Evolutionary conservation across 2,113 vertebrate species (phyloP), one percentile per base, ranked within the genome.

Genomic region (Notothenia coriiceps): DNA sequence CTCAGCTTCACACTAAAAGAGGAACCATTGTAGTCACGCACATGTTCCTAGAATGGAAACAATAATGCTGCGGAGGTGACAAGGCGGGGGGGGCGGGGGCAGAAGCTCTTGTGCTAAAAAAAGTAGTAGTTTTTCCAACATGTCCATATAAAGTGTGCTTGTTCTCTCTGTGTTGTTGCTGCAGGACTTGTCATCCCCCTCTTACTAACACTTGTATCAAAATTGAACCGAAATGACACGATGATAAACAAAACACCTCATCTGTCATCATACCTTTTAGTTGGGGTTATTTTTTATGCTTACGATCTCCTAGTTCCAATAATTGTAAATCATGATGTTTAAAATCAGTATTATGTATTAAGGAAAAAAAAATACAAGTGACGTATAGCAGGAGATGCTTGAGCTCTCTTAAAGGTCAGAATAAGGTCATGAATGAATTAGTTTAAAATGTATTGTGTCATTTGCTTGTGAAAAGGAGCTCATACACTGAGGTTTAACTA

Each of bases 91-190:
- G n/a, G 18, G 4, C 5, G n/a, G 18, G 5, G 35, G 35, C 35
- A 40, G 35, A 40, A 5, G 59, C 33, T 69, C 77, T 70, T 40
- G 13, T 13, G 25, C 33, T 1, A 13, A 7, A 33, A 29, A 46
- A 3, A 50, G 2, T 4, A 7, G 15, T 40, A 17, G 46, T n/a
- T 14, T 71, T 18, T 10, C 54, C 13, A 2, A 54, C 15, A 46
- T 80, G 57, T 68, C 83, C 79, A 70, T 88, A 80, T 82, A 40
- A 7, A 40, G 35, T 80, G 81, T 63, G 25, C 25, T 25, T 25
- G 25, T 25, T 25, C 25, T 51, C 4, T 0, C 6, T 15, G 49
- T 10, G 11, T 5, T 14, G 1, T 10, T 14, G 44, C 0, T 2
- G 70, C n/a, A 10, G n/a, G 43, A 46, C 1, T 67, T 49, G 22